Conservation (phyloP, 1,140 invertebrate genomes). For the Mycetomoellerius zeteki region DNA sequence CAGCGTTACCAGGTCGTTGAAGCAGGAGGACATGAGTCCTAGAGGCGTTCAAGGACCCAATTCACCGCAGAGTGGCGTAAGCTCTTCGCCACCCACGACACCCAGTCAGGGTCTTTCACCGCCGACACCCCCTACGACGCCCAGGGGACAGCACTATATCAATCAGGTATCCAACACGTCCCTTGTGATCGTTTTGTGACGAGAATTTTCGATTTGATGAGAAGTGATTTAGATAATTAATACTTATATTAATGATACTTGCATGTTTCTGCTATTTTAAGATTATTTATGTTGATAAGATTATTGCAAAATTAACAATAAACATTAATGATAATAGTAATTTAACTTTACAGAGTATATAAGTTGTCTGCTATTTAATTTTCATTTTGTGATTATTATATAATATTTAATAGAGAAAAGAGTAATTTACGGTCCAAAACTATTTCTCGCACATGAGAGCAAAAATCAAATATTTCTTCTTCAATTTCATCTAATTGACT, state of each 20-base stretch:
- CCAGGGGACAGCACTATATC: conserved; percentile 86
- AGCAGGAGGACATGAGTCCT: conserved; percentile 81
- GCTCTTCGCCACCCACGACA: conserved; percentile 82
- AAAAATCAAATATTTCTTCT: background rate
- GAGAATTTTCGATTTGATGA: background rate
- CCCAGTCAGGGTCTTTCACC: conserved; percentile 86
- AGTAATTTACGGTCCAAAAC: background rate
- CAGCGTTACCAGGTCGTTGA: conserved; percentile 79
- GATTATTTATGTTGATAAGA: background rate
- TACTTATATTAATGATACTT: background rate
- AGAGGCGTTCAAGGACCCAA: conserved; percentile 77
- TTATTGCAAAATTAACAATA: background rate
- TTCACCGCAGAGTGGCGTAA: conserved; percentile 82
- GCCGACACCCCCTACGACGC: conserved; percentile 87
- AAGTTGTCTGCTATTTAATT: conserved; percentile 1
- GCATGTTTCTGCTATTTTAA: background rate
- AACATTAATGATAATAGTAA: background rate
- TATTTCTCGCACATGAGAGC: background rate
- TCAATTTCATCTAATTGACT: background rate
- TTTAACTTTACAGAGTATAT: background rate
- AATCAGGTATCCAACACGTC: conserved; percentile 78
- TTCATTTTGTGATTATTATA: background rate
- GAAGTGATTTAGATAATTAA: background rate
- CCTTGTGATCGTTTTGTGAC: background rate
- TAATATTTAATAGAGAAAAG: background rate